Evolutionary conservation across 2,888 invertebrate genomes (phyloP), one percentile per base, ranked within the genome.

Genomic region (Yponomeuta cagnagella): DNA sequence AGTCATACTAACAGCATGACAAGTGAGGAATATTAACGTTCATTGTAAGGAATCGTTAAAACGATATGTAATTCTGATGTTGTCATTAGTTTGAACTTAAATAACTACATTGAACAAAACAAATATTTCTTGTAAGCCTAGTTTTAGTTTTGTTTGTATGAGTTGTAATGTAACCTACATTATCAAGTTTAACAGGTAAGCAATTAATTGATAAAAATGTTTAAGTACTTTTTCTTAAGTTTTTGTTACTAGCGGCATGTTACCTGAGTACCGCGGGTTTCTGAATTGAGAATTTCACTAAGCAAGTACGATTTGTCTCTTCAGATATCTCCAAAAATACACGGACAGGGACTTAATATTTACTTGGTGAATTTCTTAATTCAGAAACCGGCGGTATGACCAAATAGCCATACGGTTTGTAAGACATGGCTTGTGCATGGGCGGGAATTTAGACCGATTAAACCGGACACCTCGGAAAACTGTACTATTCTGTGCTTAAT

Each of bases 401-500:
- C 82, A 78, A 78, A 78, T 48, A 15, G 31, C 5, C 10, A 67
- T 12, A 37, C 48, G 23, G 52, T 58, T 58, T 15, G 52, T 58
- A 15, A 12, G 52, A 58, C 52, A 58, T 4, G 15, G 83, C 81
- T 84, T 82, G 82, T 83, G 86, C 81, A 84, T 82, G 84, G 79
- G 73, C 81, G 77, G 77, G 77, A 77, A 75, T 78, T 76, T 76
- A 84, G 88, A 87, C 87, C 77, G 31, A 81, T 81, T 85, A 82
- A 86, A 88, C 89, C 89, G 88, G 89, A 82, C 82, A 84, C 85
- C 82, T 84, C 86, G 87, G 82, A 83, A 84, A 87, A 89, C 84
- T 90, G 89, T 91, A 90, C 88, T 91, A 90, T 87, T 91, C 89
- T 92, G 90, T 92, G 91, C 91, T 92, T 91, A 90, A 88, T 84